Evolutionary conservation across 2,888 invertebrate species (phyloP).

Genomic region (Marronus borbonicus): DNA sequence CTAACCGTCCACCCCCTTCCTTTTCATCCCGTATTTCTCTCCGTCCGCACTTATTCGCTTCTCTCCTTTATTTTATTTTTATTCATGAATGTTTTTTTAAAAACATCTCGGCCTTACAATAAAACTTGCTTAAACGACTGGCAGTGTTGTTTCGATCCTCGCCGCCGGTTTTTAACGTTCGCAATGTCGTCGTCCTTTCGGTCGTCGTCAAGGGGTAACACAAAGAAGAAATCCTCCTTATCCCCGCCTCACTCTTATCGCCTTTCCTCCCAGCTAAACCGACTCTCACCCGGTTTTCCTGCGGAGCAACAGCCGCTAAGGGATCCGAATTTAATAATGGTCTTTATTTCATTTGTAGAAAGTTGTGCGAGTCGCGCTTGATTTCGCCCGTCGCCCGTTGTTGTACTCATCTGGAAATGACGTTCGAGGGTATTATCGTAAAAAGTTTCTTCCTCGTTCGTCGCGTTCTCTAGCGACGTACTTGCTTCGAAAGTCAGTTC

Average conservation of each 20-base stretch:
- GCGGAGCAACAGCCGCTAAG: background rate
- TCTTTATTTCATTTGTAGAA: conserved; percentile 32
- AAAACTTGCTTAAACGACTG: conserved; percentile 54
- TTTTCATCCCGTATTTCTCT: background rate
- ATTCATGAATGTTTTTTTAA: conserved; percentile 64
- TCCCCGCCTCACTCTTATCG: too few relatives aligned
- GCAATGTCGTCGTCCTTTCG: background rate
- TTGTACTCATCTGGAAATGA: conserved; percentile 3
- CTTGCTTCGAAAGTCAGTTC: background rate
- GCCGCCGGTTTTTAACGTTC: conserved; percentile 33
- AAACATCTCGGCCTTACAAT: conserved; percentile 55
- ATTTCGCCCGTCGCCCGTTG: background rate
- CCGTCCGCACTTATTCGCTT: background rate
- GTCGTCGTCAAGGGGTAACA: conserved; percentile 25
- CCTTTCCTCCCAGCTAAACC: background rate
- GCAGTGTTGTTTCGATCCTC: conserved; percentile 12
- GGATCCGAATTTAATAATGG: conserved; percentile 42
- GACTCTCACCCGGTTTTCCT: background rate
- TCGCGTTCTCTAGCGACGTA: background rate
- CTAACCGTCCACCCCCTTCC: background rate
- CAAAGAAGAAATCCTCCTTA: background rate
- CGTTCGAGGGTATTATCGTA: conserved; percentile 12
- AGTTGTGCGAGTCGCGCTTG: conserved; percentile 20
- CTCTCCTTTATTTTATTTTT: conserved; percentile 64
- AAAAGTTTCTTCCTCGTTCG: background rate